Evolutionary conservation across 2,113 vertebrate genomes (phyloP), one percentile per base, ranked within the genome.

Genomic region (Elaphurus davidianus): DNA sequence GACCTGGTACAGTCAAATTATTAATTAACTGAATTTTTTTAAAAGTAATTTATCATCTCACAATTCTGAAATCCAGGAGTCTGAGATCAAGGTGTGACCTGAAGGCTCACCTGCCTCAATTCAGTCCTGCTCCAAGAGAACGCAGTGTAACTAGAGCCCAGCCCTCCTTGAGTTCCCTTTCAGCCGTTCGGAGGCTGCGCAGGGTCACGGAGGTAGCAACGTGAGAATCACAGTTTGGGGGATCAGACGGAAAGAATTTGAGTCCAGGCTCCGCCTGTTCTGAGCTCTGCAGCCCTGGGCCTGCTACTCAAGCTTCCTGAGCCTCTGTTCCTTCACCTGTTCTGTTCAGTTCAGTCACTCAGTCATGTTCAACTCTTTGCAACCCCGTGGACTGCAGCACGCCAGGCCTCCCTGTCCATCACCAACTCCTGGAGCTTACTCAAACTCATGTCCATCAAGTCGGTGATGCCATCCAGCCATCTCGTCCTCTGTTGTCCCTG

Each of bases 21-120:
- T 36, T 71, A n/a, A 21, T 23, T 71, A 23, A 36, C 3, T n/a
- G 7, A 33, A 57, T 57, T 19, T 16, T 30, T 62, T 15, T 3
- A 0, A 0, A 67, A 67, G 64, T n/a, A 28, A 55, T 3, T 1
- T 43, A 7, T 36, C 1, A 9, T 47, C 88, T 84, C 47, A 1
- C 3, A 1, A 3, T 93, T 87, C 92, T 40, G 25, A 78, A 64
- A 85, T 50, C 60, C 25, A 8, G 15, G 40, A 67, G 40, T 25
- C 36, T 19, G 40, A 52, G 33, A 16, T 50, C 40, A 7, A 2
- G 28, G 23, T 33, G 28, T 16, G 0, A 54, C 23, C 47, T 6
- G 67, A 64, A 23, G 62, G 59, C 64, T 33, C 36, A 1, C 52
- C 52, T 1, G 14, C 81, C 86, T 60, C 52, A 4, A 0, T 16